Evolutionary conservation across 2,113 vertebrate genomes (phyloP).

Genomic region (Campylorhamphus procurvoides): DNA sequence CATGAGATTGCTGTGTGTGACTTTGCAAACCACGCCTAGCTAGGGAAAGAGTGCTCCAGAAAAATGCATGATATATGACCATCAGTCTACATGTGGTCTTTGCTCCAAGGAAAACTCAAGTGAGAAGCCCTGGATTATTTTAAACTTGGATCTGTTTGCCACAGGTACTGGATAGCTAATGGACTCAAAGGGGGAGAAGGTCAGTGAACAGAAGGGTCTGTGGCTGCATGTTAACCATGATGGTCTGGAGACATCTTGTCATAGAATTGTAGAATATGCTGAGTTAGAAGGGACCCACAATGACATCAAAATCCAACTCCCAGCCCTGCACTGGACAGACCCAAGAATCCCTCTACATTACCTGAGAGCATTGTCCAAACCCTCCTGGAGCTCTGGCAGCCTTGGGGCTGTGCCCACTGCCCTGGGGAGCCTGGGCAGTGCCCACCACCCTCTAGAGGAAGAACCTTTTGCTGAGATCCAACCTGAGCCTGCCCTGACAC

Average conservation of each 20-base stretch:
- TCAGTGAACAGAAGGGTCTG: background rate
- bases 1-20: background rate
- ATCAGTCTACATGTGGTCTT: background rate
- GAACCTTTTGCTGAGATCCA: background rate
- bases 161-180: background rate
- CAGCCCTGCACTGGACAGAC: background rate
- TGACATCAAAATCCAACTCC: background rate
- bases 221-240: background rate
- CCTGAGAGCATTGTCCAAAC: background rate
- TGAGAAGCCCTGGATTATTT: background rate
- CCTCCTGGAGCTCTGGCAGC: background rate
- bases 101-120: background rate
- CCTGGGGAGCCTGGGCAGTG: background rate
- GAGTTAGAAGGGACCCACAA: background rate
- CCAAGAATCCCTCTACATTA: background rate
- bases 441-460: background rate
- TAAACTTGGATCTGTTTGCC: background rate
- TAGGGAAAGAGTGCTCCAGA: background rate
- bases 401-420: background rate
- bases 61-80: background rate
- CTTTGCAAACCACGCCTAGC: background rate
- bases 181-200: background rate
- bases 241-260: background rate
- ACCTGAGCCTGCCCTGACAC: background rate
- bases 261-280: background rate